A percentile compares a stretch with the other conserved stretches of the same genome.
Evolutionary conservation across 2,113 vertebrate genomes (phyloP).

Genomic region (Crocuta crocuta): DNA sequence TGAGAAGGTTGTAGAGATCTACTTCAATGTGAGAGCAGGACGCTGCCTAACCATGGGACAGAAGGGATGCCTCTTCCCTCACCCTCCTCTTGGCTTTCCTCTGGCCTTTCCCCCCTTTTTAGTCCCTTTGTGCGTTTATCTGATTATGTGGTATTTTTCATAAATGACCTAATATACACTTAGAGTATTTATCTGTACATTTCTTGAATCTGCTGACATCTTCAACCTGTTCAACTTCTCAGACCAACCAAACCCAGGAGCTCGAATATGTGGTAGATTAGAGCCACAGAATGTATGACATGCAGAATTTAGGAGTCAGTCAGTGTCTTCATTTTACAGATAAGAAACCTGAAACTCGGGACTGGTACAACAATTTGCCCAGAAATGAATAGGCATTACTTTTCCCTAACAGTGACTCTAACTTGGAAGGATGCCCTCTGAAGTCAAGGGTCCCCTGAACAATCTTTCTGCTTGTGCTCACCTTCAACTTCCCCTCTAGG

Average conservation of each 20-base stretch:
- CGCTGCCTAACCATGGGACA: neutral
- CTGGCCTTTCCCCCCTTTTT: neutral
- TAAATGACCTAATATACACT: neutral
- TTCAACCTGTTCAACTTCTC: neutral
- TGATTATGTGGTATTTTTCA: neutral
- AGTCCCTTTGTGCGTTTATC: neutral
- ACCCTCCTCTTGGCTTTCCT: neutral
- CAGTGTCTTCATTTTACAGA: neutral
- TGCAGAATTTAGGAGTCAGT: neutral
- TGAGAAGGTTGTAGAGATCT: conserved; percentile 61
- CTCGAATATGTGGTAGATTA: neutral
- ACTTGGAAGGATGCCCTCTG: neutral
- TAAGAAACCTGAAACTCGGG: neutral
- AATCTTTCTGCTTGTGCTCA: conserved; percentile 59
- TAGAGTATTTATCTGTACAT: neutral
- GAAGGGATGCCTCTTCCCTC: neutral
- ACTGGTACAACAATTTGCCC: neutral
- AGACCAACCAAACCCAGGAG: neutral
- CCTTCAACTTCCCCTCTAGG: conserved; percentile 95
- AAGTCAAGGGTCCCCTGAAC: neutral
- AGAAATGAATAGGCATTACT: neutral
- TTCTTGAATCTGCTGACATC: neutral
- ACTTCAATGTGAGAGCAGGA: neutral
- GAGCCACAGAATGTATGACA: neutral
- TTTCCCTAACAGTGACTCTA: neutral